phyloP scores from a whole-genome alignment of 30 jellyfish, hydroid and myxozoan genomes.

The Rhopilema esculentum region DNA sequence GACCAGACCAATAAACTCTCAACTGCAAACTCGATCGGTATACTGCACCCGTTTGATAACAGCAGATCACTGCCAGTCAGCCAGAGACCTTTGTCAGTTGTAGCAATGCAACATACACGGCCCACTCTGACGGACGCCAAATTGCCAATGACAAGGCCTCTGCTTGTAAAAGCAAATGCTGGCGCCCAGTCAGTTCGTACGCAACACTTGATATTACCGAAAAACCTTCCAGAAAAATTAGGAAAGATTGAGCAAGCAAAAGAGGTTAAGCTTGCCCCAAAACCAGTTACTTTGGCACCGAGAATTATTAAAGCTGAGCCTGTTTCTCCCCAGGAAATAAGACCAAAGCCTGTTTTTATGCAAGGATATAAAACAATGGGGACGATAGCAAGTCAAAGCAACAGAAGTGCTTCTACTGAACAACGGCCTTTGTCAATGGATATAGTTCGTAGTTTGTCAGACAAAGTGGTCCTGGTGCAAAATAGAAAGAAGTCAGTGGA shows the following conservation, averaged over 20 bases:
- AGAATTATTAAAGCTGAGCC: constrained; percentile 38
- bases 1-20: background rate
- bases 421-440: constrained; percentile 4
- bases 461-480: constrained; percentile 14
- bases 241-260: constrained; percentile 32
- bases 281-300: background rate
- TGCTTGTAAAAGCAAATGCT: background rate
- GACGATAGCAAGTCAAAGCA: background rate
- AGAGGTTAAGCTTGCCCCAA: constrained; percentile 32
- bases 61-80: background rate
- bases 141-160: constrained; percentile 18
- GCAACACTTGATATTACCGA: constrained; percentile 54
- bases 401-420: background rate
- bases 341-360: background rate
- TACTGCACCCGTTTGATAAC: constrained; percentile 2
- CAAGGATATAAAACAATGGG: constrained; percentile 2
- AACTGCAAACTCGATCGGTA: background rate
- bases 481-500: constrained; percentile 32
- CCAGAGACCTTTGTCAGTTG: constrained; percentile 16
- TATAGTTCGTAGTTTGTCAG: constrained; percentile 26
- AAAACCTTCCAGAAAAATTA: constrained; percentile 18
- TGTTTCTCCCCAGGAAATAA: constrained; percentile 21
- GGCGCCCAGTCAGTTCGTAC: constrained; percentile 32
- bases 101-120: background rate
- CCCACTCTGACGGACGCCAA: constrained; percentile 14